These are phyloP conservation scores for Drosophila putrida DNA, from an alignment of 2,888 invertebrate species.

Conservation along the genomic window DNA sequence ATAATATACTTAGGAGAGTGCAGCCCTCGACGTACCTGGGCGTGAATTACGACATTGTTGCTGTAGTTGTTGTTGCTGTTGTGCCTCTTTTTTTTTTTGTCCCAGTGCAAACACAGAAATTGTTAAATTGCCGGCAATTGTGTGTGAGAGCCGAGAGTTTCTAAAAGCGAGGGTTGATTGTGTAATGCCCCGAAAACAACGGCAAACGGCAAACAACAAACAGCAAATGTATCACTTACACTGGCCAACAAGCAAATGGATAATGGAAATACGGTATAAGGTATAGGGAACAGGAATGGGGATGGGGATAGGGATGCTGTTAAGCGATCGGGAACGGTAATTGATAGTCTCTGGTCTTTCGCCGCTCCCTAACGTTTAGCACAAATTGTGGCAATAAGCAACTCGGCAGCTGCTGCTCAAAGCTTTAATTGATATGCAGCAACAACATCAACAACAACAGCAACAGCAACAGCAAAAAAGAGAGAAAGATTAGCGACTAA, in stretches of 20 bases:
- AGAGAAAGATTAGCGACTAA: slow-evolving; percentile 34
- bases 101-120: slow-evolving; percentile 66
- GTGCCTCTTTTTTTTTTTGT: slow-evolving; percentile 50
- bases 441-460: slow-evolving; percentile 20
- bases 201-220: slow-evolving; percentile 27
- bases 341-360: slow-evolving; percentile 61
- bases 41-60: slow-evolving; percentile 82
- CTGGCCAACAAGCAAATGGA: slow-evolving; percentile 31
- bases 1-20: slow-evolving; percentile 3
- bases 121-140: slow-evolving; percentile 80
- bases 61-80: slow-evolving; percentile 45
- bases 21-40: slow-evolving; percentile 73
- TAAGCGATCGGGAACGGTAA: slow-evolving; percentile 55
- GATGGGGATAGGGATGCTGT: slow-evolving; percentile 39
- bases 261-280: neutral
- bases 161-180: slow-evolving; percentile 60
- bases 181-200: slow-evolving; percentile 45
- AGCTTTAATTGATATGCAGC: slow-evolving; percentile 78
- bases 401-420: slow-evolving; percentile 51
- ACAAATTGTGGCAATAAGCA: slow-evolving; percentile 80
- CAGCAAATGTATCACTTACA: slow-evolving; percentile 18
- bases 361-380: slow-evolving; percentile 69
- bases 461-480: slow-evolving; percentile 4
- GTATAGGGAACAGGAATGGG: neutral
- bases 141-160: slow-evolving; percentile 42